Evolutionary conservation across 1,140 invertebrate species (phyloP).

Genomic region (Daktulosphaira vitifoliae): DNA sequence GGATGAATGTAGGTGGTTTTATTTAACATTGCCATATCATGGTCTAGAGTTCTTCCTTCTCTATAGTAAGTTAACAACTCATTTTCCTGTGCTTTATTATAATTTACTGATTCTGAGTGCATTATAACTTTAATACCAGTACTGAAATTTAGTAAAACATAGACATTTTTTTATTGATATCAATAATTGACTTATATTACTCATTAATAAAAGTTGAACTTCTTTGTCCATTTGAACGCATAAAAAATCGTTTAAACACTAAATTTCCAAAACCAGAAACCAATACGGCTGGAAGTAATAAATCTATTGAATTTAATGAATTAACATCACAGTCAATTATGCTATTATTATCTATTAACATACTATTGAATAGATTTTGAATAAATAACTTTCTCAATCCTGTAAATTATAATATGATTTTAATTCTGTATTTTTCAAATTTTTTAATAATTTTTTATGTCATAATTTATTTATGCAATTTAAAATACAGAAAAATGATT

Average conservation of each 20-base stretch:
- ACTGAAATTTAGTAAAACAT: constrained; percentile 42
- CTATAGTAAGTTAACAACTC: constrained; percentile 45
- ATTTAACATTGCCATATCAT: constrained; percentile 45
- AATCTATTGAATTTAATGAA: constrained; percentile 42
- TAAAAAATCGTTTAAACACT: constrained; percentile 43
- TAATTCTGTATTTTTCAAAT: no score
- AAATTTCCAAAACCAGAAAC: constrained; percentile 48
- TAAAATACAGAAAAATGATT: no score
- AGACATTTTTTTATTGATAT: background rate
- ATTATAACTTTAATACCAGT: constrained; percentile 45
- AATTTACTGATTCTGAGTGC: constrained; percentile 50
- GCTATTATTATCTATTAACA: constrained; percentile 42
- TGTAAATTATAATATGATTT: constrained; percentile 41
- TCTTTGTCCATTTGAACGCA: constrained; percentile 46
- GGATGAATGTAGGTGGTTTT: constrained; percentile 49
- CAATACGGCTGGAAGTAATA: constrained; percentile 47
- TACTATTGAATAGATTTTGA: constrained; percentile 44
- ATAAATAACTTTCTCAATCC: constrained; percentile 42
- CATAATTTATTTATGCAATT: no score
- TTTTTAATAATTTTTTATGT: no score
- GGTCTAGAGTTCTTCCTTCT: constrained; percentile 44
- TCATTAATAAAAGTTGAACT: constrained; percentile 34
- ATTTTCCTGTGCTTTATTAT: constrained; percentile 43
- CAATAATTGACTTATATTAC: background rate
- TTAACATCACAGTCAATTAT: constrained; percentile 1